Evolutionary conservation across 2,888 invertebrate genomes (phyloP), one percentile per base, ranked within the genome.

Genomic region (Chymomyza procnemis): DNA sequence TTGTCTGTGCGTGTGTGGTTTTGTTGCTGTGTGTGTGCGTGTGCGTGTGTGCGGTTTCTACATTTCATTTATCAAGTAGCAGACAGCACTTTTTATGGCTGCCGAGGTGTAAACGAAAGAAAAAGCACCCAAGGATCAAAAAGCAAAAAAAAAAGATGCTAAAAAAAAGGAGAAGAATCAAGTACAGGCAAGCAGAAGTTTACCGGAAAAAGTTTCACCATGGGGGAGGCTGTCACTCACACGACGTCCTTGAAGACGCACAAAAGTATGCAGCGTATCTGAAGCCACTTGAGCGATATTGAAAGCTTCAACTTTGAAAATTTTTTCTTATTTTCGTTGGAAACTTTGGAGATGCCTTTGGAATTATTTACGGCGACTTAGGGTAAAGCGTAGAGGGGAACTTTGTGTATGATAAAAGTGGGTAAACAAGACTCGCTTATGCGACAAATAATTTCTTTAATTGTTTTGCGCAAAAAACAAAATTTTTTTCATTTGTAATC

Each of bases 51-150:
- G 34, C 12, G 12, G 34, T 41, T 41, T 12, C 12, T 41, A 41
- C 34, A 12, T 50, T 21, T 54, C 54, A 54, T 54, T 54, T 54
- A 54, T 54, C 54, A 54, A 54, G 21, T 14, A 21, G 21, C 54
- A 54, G 4, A 2, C 54, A 54, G 54, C 4, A 12, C 21, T 54
- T 12, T 19, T 12, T 54, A 50, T 50, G 12, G 12, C 34, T 12
- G 34, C 48, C 16, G 16, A 54, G 54, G 54, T 54, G 54, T 12
- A 41, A 41, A 41, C 34, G 34, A 41, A 41, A 41, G 12, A 41
- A 41, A 41, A 41, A 12, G 34, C 12, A 12, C 12, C 12, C 9
- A 9, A 41, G 34, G 34, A 12, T 41, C 12, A 12, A 26, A 26
- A 26, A 26, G 6, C 1, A 26, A 12, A 12, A 0, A 2, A 4